These are phyloP conservation scores for Halesus radiatus DNA, from an alignment of 1,140 invertebrate genomes.

Conservation along the genomic window DNA sequence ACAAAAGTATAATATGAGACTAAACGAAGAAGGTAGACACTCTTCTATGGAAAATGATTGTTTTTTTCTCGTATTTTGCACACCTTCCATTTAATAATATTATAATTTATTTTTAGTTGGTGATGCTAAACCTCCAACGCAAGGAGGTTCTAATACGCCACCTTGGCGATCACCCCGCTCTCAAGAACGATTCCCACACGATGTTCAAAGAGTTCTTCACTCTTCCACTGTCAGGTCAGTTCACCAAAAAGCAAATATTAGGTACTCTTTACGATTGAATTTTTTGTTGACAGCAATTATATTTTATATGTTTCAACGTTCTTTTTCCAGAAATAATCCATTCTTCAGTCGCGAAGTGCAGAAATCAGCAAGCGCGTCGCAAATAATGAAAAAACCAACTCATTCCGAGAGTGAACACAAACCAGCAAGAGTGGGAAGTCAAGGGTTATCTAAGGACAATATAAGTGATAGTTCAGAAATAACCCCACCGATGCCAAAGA, in stretches of 20 bases:
- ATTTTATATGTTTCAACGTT: neutral
- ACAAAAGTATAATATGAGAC: slow-evolving; percentile 75
- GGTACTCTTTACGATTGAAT: neutral
- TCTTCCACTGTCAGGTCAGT: slow-evolving; percentile 43
- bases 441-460: slow-evolving; percentile 61
- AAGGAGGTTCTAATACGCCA: slow-evolving; percentile 42
- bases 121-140: slow-evolving; percentile 41
- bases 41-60: neutral
- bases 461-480: slow-evolving; percentile 58
- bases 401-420: slow-evolving; percentile 25
- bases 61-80: neutral
- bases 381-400: slow-evolving; percentile 59
- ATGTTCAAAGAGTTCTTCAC: slow-evolving; percentile 42
- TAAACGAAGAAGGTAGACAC: slow-evolving; percentile 69
- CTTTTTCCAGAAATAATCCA: slow-evolving; percentile 66
- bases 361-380: slow-evolving; percentile 72
- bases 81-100: neutral
- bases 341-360: slow-evolving; percentile 70
- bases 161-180: slow-evolving; percentile 55
- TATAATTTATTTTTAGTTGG: slow-evolving; percentile 14
- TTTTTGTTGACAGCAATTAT: neutral
- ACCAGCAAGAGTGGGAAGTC: neutral
- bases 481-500: slow-evolving; percentile 65
- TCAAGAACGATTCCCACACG: slow-evolving; percentile 54
- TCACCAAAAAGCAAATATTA: neutral